phyloP scores from a whole-genome alignment of 2,113 vertebrate genomes.

The Ammodramus savannarum region DNA sequence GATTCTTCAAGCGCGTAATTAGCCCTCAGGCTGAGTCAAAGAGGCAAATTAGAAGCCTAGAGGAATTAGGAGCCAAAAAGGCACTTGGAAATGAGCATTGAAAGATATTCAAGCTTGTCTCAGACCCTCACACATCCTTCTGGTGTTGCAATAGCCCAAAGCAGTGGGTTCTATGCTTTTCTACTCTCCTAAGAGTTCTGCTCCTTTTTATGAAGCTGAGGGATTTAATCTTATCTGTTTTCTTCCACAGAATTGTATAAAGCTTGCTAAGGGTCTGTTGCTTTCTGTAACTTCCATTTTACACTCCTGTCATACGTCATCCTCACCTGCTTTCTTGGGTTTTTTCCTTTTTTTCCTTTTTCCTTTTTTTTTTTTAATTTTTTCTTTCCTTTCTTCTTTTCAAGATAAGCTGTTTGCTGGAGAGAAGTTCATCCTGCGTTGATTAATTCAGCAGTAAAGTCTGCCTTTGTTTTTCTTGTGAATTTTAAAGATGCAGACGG shows the following conservation, averaged over 20 bases:
- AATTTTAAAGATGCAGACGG: background rate
- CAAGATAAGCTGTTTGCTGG: background rate
- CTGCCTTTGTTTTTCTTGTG: background rate
- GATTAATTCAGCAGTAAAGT: background rate
- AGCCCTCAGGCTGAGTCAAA: background rate
- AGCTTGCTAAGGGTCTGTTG: background rate
- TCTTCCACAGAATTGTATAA: background rate
- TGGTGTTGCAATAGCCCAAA: background rate
- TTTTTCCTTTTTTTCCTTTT: rapidly evolving
- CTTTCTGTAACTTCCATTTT: slow-evolving; percentile 3
- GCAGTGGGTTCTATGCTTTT: background rate
- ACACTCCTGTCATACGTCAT: background rate
- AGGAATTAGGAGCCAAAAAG: background rate
- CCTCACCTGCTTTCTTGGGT: background rate
- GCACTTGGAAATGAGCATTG: background rate
- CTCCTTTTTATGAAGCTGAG: background rate
- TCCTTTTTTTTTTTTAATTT: rapidly evolving
- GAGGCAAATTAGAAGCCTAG: background rate
- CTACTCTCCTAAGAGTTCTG: no score
- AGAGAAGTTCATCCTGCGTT: background rate
- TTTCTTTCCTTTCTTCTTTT: background rate
- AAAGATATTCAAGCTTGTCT: background rate
- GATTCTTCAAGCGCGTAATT: background rate
- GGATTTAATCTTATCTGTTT: background rate
- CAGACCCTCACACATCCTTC: background rate